Evolutionary conservation across 2,888 invertebrate genomes (phyloP).

Genomic region (Amiota mariae): DNA sequence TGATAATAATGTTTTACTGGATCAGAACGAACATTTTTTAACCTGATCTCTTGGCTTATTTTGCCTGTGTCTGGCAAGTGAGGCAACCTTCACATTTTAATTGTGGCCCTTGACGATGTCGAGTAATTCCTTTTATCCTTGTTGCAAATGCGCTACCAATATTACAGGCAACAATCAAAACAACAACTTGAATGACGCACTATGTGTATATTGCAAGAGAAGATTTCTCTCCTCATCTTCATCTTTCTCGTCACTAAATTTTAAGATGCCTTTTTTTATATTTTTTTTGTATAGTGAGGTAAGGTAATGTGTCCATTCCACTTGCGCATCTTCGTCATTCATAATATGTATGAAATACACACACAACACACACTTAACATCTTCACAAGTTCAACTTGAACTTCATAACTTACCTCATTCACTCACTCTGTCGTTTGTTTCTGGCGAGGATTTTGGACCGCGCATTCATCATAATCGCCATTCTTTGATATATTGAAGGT

Average conservation of each 20-base stretch:
- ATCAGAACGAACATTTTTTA: too few species aligned
- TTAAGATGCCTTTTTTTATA: too few species aligned
- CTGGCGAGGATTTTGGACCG: background rate
- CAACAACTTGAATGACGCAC: conserved; percentile 43
- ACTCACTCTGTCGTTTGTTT: background rate
- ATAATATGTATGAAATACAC: conserved; percentile 24
- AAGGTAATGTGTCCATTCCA: background rate
- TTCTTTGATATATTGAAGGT: conserved; percentile 10
- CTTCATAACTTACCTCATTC: conserved; percentile 2
- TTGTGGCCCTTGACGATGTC: conserved; percentile 53
- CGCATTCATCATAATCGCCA: background rate
- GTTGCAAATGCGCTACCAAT: conserved; percentile 43
- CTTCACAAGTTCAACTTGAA: conserved; percentile 19
- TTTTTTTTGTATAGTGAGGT: too few species aligned
- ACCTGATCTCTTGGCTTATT: too few species aligned
- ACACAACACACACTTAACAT: conserved; percentile 27
- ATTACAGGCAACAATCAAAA: background rate
- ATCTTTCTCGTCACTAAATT: background rate
- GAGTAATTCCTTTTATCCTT: conserved; percentile 1
- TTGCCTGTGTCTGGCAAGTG: conserved; percentile 7
- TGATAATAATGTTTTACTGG: too few species aligned
- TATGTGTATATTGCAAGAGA: too few species aligned
- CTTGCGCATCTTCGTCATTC: background rate
- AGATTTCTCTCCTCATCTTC: conserved; percentile 19
- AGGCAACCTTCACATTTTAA: conserved; percentile 47